Evolutionary conservation across 2,113 vertebrate genomes (phyloP), one percentile per base, ranked within the genome.

Genomic region (Chloropsis cyanopogon): DNA sequence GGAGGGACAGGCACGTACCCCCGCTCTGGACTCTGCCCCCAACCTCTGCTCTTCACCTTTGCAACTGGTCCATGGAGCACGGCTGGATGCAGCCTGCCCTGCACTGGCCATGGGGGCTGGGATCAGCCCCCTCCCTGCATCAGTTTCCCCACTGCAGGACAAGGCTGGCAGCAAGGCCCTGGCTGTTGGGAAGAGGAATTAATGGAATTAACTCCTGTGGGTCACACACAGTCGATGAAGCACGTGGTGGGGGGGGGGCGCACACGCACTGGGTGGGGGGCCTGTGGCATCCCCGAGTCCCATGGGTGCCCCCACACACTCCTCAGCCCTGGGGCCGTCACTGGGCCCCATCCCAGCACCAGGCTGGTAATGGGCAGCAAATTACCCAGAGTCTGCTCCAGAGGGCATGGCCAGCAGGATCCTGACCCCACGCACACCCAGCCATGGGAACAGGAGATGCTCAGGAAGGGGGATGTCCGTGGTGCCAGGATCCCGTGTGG

Each of bases 241-340:
- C 14, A 33, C 0, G 0, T 18, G 13, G 22, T 18, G 13, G 22
- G 4, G 11, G 9, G 4, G 22, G 24, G 16, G 10, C 12, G 31
- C 46, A 33, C 0, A 37, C 37, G 0, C 10, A 25, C 6, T 0
- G 0, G 50, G 12, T 26, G 23, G 19, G n/a, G 10, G 53, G 19
- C 11, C 18, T 19, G 54, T 10, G 33, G 29, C n/a, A 71, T 1
- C 37, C 42, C 53, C 1, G 2, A 71, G 46, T 12, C 29, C 35
- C 23, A 8, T 1, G 3, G 53, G 20, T 12, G 7, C 14, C 21
- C 42, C 31, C 59, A 24, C 0, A 1, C 28, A 5, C 37, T 37
- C 13, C n/a, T 81, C 52, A 56, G 50, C 63, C 28, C 35, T 24
- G 23, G 22, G 78, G n/a, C 33, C 49, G 10, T 1, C 7, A 1